These are phyloP conservation scores for Eupithecia subfuscata DNA, from an alignment of 2,888 invertebrate species.

Conservation along the genomic window DNA sequence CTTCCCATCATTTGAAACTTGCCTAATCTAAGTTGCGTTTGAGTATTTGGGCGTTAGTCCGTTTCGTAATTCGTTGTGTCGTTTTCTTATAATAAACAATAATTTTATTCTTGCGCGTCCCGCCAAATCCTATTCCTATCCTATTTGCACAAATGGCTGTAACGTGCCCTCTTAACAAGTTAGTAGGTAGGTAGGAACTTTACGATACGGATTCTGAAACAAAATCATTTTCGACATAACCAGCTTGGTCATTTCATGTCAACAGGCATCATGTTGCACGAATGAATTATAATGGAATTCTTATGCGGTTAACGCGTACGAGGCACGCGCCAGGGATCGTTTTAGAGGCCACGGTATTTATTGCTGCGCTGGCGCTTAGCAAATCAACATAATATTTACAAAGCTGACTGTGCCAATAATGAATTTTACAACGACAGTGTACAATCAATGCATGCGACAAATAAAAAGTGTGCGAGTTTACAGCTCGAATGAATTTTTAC, in stretches of 20 bases:
- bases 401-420: conserved; percentile 32
- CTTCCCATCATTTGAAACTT: too few relatives aligned
- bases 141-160: background rate
- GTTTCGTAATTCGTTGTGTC: background rate
- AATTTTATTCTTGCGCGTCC: background rate
- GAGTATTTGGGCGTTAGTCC: background rate
- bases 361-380: conserved; percentile 51
- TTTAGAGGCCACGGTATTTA: conserved; percentile 53
- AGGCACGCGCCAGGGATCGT: conserved; percentile 69
- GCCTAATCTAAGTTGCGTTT: too few relatives aligned
- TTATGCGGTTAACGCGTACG: conserved; percentile 65
- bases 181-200: background rate
- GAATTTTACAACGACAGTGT: background rate
- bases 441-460: conserved; percentile 4
- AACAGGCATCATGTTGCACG: conserved; percentile 51
- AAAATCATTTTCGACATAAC: conserved; percentile 15
- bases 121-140: background rate
- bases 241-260: conserved; percentile 41
- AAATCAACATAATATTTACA: conserved; percentile 45
- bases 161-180: background rate
- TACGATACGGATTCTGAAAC: background rate
- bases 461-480: background rate
- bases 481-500: background rate
- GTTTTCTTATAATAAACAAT: background rate
- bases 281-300: conserved; percentile 55